Evolutionary conservation across 53 echinoderm and acorn worm species (phyloP).

Genomic region (Stichopus horrens): DNA sequence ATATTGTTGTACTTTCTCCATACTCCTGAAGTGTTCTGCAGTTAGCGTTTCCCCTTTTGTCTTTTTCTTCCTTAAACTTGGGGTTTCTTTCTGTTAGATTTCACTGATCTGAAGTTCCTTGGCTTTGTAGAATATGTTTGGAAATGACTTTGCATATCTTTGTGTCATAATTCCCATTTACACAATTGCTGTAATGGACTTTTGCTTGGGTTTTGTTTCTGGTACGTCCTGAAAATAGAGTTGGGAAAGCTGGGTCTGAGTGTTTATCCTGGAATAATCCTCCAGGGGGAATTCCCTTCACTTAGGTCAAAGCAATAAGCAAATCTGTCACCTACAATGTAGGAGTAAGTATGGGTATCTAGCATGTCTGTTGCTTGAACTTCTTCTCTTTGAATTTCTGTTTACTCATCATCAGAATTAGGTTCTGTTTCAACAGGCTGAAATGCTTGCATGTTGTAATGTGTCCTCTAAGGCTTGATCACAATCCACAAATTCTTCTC

Average conservation of each 20-base stretch:
- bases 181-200: constrained; percentile 51
- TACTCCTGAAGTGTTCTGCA: constrained; percentile 42
- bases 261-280: constrained; percentile 50
- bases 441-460: background rate
- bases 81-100: constrained; percentile 37
- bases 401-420: constrained; percentile 48
- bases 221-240: constrained; percentile 51
- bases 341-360: constrained; percentile 50
- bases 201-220: constrained; percentile 4
- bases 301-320: constrained; percentile 9
- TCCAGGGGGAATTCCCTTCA: background rate
- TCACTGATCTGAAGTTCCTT: constrained; percentile 52
- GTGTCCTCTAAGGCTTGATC: background rate
- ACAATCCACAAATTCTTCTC: constrained; percentile 27
- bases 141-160: constrained; percentile 46
- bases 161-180: constrained; percentile 47
- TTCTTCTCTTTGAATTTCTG: constrained; percentile 46
- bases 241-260: constrained; percentile 56
- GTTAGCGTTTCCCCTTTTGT: constrained; percentile 44
- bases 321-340: background rate
- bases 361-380: constrained; percentile 32
- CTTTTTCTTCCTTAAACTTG: constrained; percentile 38
- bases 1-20: constrained; percentile 18
- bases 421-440: background rate
- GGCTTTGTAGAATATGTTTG: constrained; percentile 53